A percentile compares a stretch with the other conserved stretches of the same genome.
These are phyloP conservation scores for Iselma pallidipennis DNA, from an alignment of 2,888 invertebrate genomes.

Conservation along the genomic window DNA sequence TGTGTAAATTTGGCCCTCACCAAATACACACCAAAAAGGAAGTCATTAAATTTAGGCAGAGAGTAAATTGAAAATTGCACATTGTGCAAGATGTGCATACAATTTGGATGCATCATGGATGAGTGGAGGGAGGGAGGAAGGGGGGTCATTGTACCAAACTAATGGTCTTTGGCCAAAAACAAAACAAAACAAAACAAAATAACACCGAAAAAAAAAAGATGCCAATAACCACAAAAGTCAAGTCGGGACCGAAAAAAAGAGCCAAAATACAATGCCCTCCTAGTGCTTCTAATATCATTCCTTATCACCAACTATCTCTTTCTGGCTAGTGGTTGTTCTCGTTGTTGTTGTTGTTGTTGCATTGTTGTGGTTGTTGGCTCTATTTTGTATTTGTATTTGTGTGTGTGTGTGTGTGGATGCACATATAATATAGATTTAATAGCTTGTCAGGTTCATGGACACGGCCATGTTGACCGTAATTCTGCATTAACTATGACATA, in stretches of 20 bases:
- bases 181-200: too few species aligned
- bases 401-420: neutral
- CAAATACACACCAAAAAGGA: slow-evolving; percentile 7
- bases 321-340: slow-evolving; percentile 29
- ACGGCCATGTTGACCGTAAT: slow-evolving; percentile 41
- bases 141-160: slow-evolving; percentile 19
- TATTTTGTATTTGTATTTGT: too few species aligned
- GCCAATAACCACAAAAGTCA: too few species aligned
- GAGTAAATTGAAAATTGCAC: slow-evolving; percentile 3
- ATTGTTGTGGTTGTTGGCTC: slow-evolving; percentile 32
- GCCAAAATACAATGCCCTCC: slow-evolving; percentile 38
- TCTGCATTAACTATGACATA: slow-evolving; percentile 41
- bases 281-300: too few species aligned
- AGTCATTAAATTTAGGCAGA: slow-evolving; percentile 23
- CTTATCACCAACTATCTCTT: neutral
- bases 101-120: slow-evolving; percentile 20
- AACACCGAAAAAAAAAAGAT: too few species aligned
- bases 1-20: neutral
- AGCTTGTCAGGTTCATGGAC: slow-evolving; percentile 46
- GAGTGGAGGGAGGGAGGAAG: neutral
- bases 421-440: slow-evolving; percentile 26
- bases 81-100: slow-evolving; percentile 18
- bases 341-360: slow-evolving; percentile 33
- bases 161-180: slow-evolving; percentile 34
- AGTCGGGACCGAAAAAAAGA: too few species aligned